Evolutionary conservation across 2,113 vertebrate genomes (phyloP).

Genomic region (Pachypanchax playfairii): DNA sequence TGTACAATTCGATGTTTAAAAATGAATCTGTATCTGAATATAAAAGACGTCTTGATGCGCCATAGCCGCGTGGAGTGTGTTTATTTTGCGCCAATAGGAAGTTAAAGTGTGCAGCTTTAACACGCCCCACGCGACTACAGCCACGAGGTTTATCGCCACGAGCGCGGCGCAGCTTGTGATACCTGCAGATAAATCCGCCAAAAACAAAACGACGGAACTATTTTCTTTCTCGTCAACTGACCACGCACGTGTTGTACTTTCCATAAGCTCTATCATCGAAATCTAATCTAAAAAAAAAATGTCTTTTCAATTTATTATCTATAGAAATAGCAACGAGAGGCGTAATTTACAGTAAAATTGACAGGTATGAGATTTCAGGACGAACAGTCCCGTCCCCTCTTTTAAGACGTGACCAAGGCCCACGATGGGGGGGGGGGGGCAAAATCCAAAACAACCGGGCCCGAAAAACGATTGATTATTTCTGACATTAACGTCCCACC

Average conservation of each 20-base stretch:
- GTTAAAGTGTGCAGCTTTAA: slow-evolving; percentile 42
- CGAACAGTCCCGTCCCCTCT: too few species aligned
- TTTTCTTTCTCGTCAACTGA: too few species aligned
- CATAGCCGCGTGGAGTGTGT: slow-evolving; percentile 15
- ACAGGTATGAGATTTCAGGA: too few species aligned
- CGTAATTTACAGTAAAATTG: too few species aligned
- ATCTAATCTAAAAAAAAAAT: too few species aligned
- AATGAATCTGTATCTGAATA: too few species aligned
- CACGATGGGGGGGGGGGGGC: background rate
- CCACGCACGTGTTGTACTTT: slow-evolving; percentile 1
- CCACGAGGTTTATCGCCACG: slow-evolving; percentile 72
- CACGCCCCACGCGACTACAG: slow-evolving; percentile 55
- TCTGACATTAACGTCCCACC: background rate
- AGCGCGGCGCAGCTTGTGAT: background rate
- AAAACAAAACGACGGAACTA: background rate
- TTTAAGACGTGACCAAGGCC: too few species aligned
- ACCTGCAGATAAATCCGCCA: slow-evolving; percentile 7
- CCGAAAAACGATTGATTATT: background rate
- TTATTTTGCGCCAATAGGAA: slow-evolving; percentile 54
- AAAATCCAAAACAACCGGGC: slow-evolving; percentile 46
- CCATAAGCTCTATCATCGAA: too few species aligned
- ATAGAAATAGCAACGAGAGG: background rate
- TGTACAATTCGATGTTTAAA: background rate
- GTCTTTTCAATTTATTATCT: too few species aligned
- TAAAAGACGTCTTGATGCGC: too few species aligned